phyloP scores from a whole-genome alignment of 2,113 vertebrate genomes.

The Cephalopterus ornatus region DNA sequence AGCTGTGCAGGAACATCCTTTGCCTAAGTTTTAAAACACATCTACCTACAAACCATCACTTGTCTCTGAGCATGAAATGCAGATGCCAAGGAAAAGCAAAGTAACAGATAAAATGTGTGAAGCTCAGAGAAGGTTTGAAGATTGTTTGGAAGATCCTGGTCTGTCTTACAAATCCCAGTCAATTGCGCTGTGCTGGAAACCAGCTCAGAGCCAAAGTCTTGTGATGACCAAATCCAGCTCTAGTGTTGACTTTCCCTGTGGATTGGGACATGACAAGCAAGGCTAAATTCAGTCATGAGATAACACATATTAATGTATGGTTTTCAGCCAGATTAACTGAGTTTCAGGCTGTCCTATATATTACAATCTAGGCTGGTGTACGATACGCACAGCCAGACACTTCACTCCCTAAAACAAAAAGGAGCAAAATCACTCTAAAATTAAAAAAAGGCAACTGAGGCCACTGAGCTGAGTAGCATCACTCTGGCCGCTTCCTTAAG shows the following conservation, averaged over 20 bases:
- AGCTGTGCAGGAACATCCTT: neutral
- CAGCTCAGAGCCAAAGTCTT: neutral
- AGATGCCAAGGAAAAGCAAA: neutral
- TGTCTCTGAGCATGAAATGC: neutral
- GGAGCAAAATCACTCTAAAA: neutral
- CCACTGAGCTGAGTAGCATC: neutral
- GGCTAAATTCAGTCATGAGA: neutral
- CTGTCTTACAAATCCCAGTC: neutral
- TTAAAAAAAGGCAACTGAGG: neutral
- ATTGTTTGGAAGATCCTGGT: neutral
- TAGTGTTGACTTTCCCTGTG: neutral
- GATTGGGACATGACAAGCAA: neutral
- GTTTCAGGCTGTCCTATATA: neutral
- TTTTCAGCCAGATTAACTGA: neutral
- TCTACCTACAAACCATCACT: neutral
- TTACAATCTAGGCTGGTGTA: neutral
- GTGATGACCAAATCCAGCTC: neutral
- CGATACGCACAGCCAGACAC: neutral
- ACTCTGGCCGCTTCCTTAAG: neutral
- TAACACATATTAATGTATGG: neutral
- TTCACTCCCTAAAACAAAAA: neutral
- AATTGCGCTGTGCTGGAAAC: neutral
- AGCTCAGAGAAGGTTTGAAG: neutral
- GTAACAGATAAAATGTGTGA: neutral
- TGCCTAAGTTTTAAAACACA: neutral